These are phyloP conservation scores for Collichthys lucidus DNA, from an alignment of 2,113 vertebrate genomes.

Conservation along the genomic window DNA sequence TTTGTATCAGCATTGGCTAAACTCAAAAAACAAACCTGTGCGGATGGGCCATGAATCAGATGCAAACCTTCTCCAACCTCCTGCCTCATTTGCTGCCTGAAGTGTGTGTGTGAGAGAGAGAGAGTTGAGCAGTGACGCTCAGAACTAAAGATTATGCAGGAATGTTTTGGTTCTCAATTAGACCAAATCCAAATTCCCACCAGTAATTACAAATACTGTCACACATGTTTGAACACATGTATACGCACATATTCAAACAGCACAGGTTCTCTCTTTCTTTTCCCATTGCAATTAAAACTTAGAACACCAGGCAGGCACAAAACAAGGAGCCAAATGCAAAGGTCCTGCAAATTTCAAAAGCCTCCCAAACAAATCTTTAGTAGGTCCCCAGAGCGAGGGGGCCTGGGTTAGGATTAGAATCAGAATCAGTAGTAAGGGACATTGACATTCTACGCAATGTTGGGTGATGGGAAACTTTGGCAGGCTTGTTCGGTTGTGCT, in stretches of 20 bases:
- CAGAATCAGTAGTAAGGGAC: slow-evolving; percentile 64
- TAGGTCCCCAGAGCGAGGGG: slow-evolving; percentile 54
- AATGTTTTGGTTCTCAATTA: slow-evolving; percentile 71
- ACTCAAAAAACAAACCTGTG: neutral
- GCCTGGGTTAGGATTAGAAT: slow-evolving; percentile 62
- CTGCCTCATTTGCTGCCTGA: neutral
- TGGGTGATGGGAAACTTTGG: slow-evolving; percentile 69
- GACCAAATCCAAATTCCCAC: slow-evolving; percentile 70
- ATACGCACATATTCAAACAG: slow-evolving; percentile 34
- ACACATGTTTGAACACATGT: slow-evolving; percentile 30
- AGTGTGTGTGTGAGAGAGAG: neutral
- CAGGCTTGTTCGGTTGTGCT: slow-evolving; percentile 49
- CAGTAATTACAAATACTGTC: slow-evolving; percentile 54
- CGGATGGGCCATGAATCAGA: neutral
- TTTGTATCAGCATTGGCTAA: neutral
- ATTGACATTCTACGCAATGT: slow-evolving; percentile 69
- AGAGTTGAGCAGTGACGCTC: slow-evolving; percentile 24
- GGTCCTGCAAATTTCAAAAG: slow-evolving; percentile 88
- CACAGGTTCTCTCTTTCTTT: slow-evolving; percentile 52
- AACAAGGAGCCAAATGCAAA: slow-evolving; percentile 82
- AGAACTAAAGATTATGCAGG: slow-evolving; percentile 74
- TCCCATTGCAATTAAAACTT: slow-evolving; percentile 84
- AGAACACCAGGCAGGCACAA: slow-evolving; percentile 73
- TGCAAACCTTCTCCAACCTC: neutral
- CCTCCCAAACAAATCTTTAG: slow-evolving; percentile 77